These are phyloP conservation scores for Buceros bicornis DNA, from an alignment of 2,797 vertebrate species.

Conservation along the genomic window DNA sequence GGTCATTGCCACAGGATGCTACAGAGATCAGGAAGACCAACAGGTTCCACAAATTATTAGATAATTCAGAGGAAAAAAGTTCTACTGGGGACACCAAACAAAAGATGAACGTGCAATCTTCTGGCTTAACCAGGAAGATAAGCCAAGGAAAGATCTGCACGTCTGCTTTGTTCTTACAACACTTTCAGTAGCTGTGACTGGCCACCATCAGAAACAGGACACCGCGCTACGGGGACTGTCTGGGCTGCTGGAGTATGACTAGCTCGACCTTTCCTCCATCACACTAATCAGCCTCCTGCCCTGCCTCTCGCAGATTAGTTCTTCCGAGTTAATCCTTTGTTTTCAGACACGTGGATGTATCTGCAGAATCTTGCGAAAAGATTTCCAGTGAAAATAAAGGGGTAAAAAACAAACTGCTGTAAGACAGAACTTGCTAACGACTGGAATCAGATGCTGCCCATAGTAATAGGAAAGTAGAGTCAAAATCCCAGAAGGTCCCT, in stretches of 20 bases:
- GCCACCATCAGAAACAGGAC: background rate
- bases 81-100: background rate
- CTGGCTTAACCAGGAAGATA: background rate
- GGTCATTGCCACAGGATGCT: background rate
- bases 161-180: background rate
- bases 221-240: rapidly evolving
- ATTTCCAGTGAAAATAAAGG: background rate
- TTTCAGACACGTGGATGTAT: background rate
- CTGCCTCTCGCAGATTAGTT: background rate
- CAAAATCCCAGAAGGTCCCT: background rate
- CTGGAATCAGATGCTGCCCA: background rate
- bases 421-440: background rate
- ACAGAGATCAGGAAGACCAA: background rate
- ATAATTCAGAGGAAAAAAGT: background rate
- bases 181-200: background rate
- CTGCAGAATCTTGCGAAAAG: background rate
- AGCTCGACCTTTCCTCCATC: background rate
- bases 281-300: background rate
- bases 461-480: background rate
- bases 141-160: background rate
- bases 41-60: slow-evolving; percentile 41
- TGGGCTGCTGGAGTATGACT: background rate
- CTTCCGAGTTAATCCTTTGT: background rate
- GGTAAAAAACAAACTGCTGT: background rate
- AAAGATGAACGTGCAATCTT: background rate